Evolutionary conservation across 2,797 vertebrate genomes (phyloP), one percentile per base, ranked within the genome.

Genomic region (Neoniphon sammara): DNA sequence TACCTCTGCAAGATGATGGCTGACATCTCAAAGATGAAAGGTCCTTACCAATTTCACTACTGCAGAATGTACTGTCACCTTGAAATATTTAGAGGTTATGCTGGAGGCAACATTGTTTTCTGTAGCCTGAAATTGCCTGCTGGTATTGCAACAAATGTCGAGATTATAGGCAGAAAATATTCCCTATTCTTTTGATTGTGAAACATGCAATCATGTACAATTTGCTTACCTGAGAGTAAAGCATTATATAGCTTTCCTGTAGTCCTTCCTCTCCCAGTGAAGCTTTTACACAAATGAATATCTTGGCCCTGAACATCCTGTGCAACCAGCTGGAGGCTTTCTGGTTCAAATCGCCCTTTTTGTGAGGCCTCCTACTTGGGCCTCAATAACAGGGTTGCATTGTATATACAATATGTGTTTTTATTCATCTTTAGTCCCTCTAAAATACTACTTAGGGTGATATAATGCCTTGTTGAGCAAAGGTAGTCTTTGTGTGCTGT

Each of bases 341-440:
- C 70, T 68, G 66, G 56, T 66, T 66, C 61, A 88, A 72, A 83
- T 87, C 66, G 86, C 59, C 81, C 75, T 75, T 70, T 75, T 81
- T 74, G 71, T 63, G 18, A 10, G n/a, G 39, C 77, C 82, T 91
- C 87, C 90, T 83, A 90, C 84, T 47, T 65, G 70, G 81, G 86
- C 63, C 82, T 84, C 75, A 90, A 90, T 91, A 88, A 87, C 61
- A 89, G 86, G 73, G 25, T 86, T 79, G 68, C 63, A 71, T 46
- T 82, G 73, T 66, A 54, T 77, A 63, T 79, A 74, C 21, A 34
- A 34, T 55, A 66, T 70, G 58, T 70, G 66, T 75, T 82, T 82
- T 77, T 68, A 85, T 81, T 80, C 72, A 72, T 83, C 78, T 81
- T 85, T 75, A 78, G 9, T 7, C 77, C 54, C 77, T 80, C 55